Percentiles rank a stretch among this genome's conserved stretches.
Evolutionary conservation across 1,140 invertebrate genomes (phyloP).

Genomic region (Diabrotica virgifera): DNA sequence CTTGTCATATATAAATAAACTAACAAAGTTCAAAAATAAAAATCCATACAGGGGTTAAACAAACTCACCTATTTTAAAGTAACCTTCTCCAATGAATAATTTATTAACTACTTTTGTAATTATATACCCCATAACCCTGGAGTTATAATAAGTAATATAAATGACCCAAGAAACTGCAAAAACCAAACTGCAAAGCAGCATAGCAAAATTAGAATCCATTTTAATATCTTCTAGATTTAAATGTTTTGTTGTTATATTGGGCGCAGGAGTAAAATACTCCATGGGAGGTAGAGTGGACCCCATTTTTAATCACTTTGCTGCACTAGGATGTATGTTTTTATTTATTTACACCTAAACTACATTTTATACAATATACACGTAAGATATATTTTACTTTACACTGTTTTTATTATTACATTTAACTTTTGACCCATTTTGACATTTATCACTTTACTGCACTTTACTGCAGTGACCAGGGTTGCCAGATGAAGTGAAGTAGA

Average conservation of each 20-base stretch:
- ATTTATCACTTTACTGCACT: not conserved
- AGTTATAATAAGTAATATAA: constrained; percentile 95
- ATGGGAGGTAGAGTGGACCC: not conserved
- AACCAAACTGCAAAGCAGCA: constrained; percentile 75
- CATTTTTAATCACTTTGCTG: not conserved
- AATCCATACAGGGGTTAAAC: constrained; percentile 20
- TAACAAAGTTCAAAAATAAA: constrained; percentile 10
- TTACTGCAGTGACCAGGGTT: no score
- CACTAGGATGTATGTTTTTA: not conserved
- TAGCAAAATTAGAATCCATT: constrained; percentile 79
- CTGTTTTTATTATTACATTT: not conserved
- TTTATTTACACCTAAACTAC: not conserved
- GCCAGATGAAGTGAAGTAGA: no score
- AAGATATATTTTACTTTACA: no score
- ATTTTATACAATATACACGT: not conserved
- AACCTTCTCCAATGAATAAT: constrained; percentile 80
- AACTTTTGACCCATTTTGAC: not conserved
- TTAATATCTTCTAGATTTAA: constrained; percentile 56
- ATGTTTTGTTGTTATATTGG: constrained; percentile 17
- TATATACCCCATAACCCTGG: constrained; percentile 84
- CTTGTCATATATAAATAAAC: no score
- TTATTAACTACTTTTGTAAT: constrained; percentile 86
- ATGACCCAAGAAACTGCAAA: constrained; percentile 85
- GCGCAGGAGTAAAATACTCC: constrained; percentile 3
- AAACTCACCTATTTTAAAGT: constrained; percentile 84